Evolutionary conservation across 37 sponge, comb jelly and placozoan species (phyloP).

Genomic region (Petrosia ficiformis): DNA sequence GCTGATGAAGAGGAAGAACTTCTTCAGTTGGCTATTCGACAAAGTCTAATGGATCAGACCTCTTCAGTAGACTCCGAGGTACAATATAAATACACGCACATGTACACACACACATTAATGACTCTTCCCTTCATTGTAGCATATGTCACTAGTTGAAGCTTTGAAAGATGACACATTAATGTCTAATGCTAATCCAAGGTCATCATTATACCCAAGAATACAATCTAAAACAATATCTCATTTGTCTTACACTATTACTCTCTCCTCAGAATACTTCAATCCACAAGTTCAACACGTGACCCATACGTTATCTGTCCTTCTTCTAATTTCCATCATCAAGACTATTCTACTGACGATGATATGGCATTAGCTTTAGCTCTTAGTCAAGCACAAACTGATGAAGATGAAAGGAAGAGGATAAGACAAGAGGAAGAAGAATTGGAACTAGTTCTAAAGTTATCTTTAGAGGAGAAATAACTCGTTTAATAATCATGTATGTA

Average conservation of each 20-base stretch:
- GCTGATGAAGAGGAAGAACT: slow-evolving; percentile 86
- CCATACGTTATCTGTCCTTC: too few relatives aligned
- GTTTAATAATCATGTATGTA: too few relatives aligned
- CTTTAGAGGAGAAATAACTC: slow-evolving; percentile 54
- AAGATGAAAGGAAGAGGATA: slow-evolving; percentile 1
- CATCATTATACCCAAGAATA: too few relatives aligned
- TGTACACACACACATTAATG: too few relatives aligned
- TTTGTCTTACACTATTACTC: too few relatives aligned
- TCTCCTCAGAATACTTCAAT: too few relatives aligned
- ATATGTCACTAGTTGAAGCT: too few relatives aligned
- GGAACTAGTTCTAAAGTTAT: slow-evolving; percentile 60
- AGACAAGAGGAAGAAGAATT: slow-evolving; percentile 70
- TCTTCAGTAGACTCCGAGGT: background rate
- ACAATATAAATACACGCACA: background rate
- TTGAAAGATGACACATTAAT: too few relatives aligned
- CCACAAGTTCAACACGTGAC: too few relatives aligned
- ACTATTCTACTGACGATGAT: slow-evolving; percentile 41
- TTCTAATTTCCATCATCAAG: too few relatives aligned
- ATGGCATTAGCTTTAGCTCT: slow-evolving; percentile 57
- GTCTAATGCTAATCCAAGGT: too few relatives aligned
- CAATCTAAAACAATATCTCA: too few relatives aligned
- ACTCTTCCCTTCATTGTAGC: background rate
- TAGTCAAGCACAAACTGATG: slow-evolving; percentile 13
- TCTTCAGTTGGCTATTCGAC: slow-evolving; percentile 92
- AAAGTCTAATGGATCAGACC: slow-evolving; percentile 82